phyloP scores from a whole-genome alignment of 2,888 invertebrate genomes.

The Hipparchia sbordonii region DNA sequence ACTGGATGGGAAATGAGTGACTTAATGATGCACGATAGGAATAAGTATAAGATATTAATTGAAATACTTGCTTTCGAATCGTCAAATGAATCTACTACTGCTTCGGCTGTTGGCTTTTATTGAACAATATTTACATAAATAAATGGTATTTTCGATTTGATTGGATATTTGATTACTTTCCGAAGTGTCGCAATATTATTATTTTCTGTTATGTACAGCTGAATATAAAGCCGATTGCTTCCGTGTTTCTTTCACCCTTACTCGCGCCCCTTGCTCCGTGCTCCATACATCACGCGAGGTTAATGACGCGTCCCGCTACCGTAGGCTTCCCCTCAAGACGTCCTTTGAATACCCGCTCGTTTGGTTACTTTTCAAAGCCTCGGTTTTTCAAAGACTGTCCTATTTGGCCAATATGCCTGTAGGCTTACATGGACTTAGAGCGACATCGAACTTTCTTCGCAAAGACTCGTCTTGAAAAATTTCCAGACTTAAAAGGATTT shows the following conservation, averaged over 20 bases:
- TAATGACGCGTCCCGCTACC: constrained; percentile 32
- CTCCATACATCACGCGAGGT: constrained; percentile 25
- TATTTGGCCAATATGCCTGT: constrained; percentile 29
- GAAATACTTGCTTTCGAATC: too few relatives aligned
- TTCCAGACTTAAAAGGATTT: neutral
- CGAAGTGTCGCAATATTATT: neutral
- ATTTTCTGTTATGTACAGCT: neutral
- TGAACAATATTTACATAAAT: too few relatives aligned
- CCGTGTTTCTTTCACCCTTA: constrained; percentile 5
- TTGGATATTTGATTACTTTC: too few relatives aligned
- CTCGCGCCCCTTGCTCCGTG: neutral
- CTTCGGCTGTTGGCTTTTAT: too few relatives aligned
- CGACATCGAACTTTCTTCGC: neutral
- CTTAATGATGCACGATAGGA: too few relatives aligned
- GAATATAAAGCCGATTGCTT: neutral
- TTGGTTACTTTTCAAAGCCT: constrained; percentile 29
- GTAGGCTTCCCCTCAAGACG: constrained; percentile 16
- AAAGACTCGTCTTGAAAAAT: neutral
- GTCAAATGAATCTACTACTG: too few relatives aligned
- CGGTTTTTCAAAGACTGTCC: constrained; percentile 27
- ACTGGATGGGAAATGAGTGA: too few relatives aligned
- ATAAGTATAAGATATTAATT: too few relatives aligned
- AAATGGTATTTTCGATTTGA: too few relatives aligned
- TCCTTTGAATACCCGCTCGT: constrained; percentile 32
- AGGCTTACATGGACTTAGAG: neutral